phyloP scores from a whole-genome alignment of 2,888 invertebrate species.

The Acleris holmiana region DNA sequence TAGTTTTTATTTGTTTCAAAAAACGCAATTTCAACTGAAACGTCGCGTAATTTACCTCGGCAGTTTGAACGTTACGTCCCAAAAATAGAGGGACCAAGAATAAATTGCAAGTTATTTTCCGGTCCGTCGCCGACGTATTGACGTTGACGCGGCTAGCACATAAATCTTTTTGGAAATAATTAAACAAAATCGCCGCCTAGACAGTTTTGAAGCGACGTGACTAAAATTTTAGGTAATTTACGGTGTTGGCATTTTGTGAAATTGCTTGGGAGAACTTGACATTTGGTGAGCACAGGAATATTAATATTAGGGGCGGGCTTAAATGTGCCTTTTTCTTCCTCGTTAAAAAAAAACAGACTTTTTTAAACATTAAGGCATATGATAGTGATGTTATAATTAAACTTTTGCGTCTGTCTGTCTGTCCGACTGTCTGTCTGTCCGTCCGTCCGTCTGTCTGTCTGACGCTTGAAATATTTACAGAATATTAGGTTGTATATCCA shows the following conservation, averaged over 20 bases:
- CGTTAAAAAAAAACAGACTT: too few relatives aligned
- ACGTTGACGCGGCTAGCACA: slow-evolving; percentile 48
- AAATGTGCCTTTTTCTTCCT: not conserved
- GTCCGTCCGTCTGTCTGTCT: too few relatives aligned
- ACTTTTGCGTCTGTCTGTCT: too few relatives aligned
- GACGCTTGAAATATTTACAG: too few relatives aligned
- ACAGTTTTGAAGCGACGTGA: slow-evolving; percentile 35
- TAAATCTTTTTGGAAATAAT: slow-evolving; percentile 36
- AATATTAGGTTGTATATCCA: too few relatives aligned
- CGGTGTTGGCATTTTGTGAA: slow-evolving; percentile 12
- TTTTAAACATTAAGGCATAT: too few relatives aligned
- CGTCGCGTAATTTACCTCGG: not conserved
- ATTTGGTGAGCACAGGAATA: not conserved
- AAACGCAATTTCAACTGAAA: not conserved
- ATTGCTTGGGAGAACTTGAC: slow-evolving; percentile 9
- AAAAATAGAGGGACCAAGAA: slow-evolving; percentile 44
- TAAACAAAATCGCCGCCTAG: slow-evolving; percentile 35
- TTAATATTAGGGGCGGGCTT: not conserved
- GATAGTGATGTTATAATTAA: too few relatives aligned
- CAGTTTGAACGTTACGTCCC: slow-evolving; percentile 20
- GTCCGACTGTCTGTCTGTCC: too few relatives aligned
- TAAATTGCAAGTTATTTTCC: slow-evolving; percentile 78
- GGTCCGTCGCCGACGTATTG: slow-evolving; percentile 69
- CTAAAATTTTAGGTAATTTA: slow-evolving; percentile 17
- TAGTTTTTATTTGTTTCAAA: not conserved